phyloP scores from a whole-genome alignment of 2,113 vertebrate species.

The Athene noctua region DNA sequence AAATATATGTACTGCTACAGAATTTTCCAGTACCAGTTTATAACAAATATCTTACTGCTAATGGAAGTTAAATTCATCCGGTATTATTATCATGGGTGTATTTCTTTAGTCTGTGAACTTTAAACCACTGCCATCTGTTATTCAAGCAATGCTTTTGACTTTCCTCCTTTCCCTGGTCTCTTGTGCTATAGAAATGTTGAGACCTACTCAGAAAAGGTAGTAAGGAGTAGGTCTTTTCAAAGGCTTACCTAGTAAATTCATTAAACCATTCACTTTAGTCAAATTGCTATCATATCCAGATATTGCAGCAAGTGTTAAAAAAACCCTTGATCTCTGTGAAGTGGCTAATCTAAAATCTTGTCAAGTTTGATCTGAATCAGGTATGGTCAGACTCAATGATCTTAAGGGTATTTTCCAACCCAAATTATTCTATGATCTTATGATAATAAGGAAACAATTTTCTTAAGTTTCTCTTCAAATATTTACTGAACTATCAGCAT shows the following conservation, averaged over 20 bases:
- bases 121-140: neutral
- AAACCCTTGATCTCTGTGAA: neutral
- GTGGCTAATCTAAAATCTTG: neutral
- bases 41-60: neutral
- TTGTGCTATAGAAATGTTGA: neutral
- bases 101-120: neutral
- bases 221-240: neutral
- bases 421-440: neutral
- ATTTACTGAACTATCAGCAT: neutral
- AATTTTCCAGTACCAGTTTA: neutral
- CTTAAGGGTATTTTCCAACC: neutral
- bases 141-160: neutral
- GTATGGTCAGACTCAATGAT: neutral
- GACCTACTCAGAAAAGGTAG: neutral
- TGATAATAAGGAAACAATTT: neutral
- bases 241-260: neutral
- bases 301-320: neutral
- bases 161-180: neutral
- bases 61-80: neutral
- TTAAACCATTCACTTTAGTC: neutral
- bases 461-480: neutral
- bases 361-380: neutral
- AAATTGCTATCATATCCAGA: neutral
- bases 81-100: neutral
- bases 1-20: neutral